Percentiles rank a stretch among this genome's conserved stretches.
Evolutionary conservation across 1,140 invertebrate species (phyloP).

Genomic region (Saccostrea glomerata): DNA sequence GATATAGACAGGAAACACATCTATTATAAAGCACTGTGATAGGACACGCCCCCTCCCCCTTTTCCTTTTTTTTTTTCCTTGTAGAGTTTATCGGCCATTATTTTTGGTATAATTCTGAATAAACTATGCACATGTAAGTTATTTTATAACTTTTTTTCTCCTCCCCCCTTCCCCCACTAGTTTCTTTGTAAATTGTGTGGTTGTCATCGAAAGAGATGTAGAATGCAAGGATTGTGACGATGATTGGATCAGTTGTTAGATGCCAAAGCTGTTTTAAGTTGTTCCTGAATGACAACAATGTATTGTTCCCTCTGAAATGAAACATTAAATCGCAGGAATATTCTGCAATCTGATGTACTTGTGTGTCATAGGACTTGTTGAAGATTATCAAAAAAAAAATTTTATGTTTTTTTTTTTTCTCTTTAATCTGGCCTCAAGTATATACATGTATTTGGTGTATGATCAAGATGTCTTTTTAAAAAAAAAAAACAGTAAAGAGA

Average conservation of each 20-base stretch:
- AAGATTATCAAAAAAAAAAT: neutral
- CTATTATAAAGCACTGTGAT: slow-evolving; percentile 24
- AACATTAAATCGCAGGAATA: neutral
- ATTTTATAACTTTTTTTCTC: neutral
- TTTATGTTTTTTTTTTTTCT: neutral
- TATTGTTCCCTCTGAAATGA: neutral
- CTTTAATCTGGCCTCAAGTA: neutral
- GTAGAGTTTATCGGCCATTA: neutral
- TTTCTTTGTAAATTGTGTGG: neutral
- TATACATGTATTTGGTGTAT: neutral
- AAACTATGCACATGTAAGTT: neutral
- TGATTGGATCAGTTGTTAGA: neutral
- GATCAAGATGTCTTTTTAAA: neutral
- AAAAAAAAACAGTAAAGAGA: neutral
- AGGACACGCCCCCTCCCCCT: neutral
- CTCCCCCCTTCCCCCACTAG: neutral
- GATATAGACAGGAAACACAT: neutral
- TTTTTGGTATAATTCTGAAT: slow-evolving; percentile 18
- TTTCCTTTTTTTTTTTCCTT: neutral
- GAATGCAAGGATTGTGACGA: neutral
- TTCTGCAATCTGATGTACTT: neutral
- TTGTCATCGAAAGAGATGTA: neutral
- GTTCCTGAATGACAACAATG: neutral
- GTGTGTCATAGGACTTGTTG: neutral
- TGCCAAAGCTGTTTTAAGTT: neutral